Evolutionary conservation across 2,888 invertebrate species (phyloP).

Genomic region (Ephialtes manifestator): DNA sequence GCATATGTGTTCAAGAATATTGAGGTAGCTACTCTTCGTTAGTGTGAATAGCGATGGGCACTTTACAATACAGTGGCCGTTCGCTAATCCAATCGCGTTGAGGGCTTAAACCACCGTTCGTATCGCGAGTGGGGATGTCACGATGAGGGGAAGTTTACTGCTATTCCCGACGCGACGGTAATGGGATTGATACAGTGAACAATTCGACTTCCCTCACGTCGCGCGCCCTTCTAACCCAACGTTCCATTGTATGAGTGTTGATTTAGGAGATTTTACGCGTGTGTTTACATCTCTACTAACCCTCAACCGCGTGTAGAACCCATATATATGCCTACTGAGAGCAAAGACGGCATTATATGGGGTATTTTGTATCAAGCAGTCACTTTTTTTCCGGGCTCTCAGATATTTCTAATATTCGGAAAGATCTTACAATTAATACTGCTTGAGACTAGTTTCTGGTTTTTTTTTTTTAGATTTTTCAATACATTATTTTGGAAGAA

Average conservation of each 20-base stretch:
- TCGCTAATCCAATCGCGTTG: slow-evolving; percentile 61
- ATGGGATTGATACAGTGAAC: slow-evolving; percentile 44
- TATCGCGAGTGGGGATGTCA: slow-evolving; percentile 20
- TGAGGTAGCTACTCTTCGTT: slow-evolving; percentile 42
- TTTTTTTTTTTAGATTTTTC: no score
- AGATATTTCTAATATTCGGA: no score
- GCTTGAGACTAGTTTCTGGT: no score
- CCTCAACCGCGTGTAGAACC: not conserved
- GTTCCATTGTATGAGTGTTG: slow-evolving; percentile 8
- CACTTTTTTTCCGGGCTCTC: no score
- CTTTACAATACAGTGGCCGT: slow-evolving; percentile 49
- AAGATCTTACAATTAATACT: no score
- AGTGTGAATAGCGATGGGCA: slow-evolving; percentile 49
- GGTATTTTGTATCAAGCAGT: no score
- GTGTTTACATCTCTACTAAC: not conserved
- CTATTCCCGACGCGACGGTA: slow-evolving; percentile 18
- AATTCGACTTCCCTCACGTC: slow-evolving; percentile 15
- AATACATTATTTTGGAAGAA: no score
- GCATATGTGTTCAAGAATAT: slow-evolving; percentile 12
- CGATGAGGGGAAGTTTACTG: slow-evolving; percentile 31
- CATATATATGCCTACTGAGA: not conserved
- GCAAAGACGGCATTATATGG: not conserved
- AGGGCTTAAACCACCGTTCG: slow-evolving; percentile 38
- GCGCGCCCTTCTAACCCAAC: not conserved
- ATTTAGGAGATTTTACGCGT: slow-evolving; percentile 25